Base-by-base conservation (phyloP, 2,888 invertebrate species). In the Mellilla xanthometata region DNA sequence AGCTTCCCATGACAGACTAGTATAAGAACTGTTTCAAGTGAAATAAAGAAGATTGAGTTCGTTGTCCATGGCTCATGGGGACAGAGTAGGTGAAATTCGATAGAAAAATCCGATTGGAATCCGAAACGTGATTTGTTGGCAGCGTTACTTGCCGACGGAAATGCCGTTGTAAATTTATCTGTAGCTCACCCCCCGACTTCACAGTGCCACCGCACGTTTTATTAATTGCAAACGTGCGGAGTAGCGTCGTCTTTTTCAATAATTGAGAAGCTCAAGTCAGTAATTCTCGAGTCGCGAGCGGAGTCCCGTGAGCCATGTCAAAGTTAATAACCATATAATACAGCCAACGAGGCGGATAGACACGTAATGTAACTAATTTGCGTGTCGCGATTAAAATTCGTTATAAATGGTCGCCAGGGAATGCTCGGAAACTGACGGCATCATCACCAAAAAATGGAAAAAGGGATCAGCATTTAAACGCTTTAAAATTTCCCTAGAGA, bases 361-460 rank as follows among this genome's bases (percentile, higher is more conserved):
- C 60, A 64, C 62, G 58, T 70, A 75, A 76, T 75, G 69, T 69
- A 77, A 75, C 73, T 77, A 77, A 81, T 82, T 77, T 79, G 72
- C 73, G 69, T 64, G 73, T 72, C 70, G 62, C 72, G 73, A 78
- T 81, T 80, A 79, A 77, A 81, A 75, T 71, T 76, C 74, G 72
- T 81, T 76, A 77, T 73, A 80, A 82, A 80, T 73, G 70, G 69
- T 68, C 62, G 61, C 65, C 39, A 22, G 68, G 63, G 73, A 69
- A 60, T 65, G 57, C 72, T 58, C 65, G 50, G 65, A 57, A 67
- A 65, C 65, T 72, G 78, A 72, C 77, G 73, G 67, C 72, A 71
- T 74, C 72, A 74, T 76, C 75, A 70, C 75, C n/a, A 78, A 79
- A 78, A 76, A 76, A 63, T 66, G 65, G 62, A 69, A 73, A 48